These are phyloP conservation scores for Ophion ventricosus DNA, from an alignment of 2,888 invertebrate species.

Conservation along the genomic window DNA sequence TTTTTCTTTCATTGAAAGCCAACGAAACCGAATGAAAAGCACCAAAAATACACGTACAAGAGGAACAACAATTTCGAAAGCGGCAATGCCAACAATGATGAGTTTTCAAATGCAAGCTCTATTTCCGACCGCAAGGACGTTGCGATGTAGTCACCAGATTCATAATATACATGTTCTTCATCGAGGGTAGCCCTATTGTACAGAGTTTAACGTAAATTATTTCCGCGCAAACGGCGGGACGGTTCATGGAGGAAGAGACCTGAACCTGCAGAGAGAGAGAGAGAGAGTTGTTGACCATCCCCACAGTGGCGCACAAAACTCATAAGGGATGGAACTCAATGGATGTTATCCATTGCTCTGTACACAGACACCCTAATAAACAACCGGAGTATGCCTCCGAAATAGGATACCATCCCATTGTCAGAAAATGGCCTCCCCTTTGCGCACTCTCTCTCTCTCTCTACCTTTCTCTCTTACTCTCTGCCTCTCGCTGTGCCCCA, in stretches of 20 bases:
- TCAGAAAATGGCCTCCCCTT: conserved; percentile 50
- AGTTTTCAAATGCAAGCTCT: background rate
- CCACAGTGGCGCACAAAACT: conserved; percentile 22
- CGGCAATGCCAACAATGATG: background rate
- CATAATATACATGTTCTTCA: conserved; percentile 20
- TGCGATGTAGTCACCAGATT: background rate
- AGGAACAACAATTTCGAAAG: background rate
- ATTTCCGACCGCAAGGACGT: background rate
- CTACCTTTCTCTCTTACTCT: background rate
- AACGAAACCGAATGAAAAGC: background rate
- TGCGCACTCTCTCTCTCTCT: background rate
- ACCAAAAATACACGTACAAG: background rate
- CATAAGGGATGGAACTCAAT: conserved; percentile 23
- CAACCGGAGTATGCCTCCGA: conserved; percentile 64
- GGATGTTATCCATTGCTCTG: conserved; percentile 59
- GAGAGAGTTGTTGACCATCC: conserved; percentile 23
- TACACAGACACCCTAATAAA: conserved; percentile 66
- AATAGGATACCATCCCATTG: conserved; percentile 74
- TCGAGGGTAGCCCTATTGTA: background rate
- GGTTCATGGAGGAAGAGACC: conserved; percentile 21
- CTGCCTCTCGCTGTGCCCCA: background rate
- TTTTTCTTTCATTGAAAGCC: background rate
- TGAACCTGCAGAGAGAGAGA: conserved; percentile 25
- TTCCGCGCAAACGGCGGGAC: conserved; percentile 67
- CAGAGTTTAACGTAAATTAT: conserved; percentile 69